phyloP scores from a whole-genome alignment of 2,888 invertebrate species.

The Andrena trimmerana region DNA sequence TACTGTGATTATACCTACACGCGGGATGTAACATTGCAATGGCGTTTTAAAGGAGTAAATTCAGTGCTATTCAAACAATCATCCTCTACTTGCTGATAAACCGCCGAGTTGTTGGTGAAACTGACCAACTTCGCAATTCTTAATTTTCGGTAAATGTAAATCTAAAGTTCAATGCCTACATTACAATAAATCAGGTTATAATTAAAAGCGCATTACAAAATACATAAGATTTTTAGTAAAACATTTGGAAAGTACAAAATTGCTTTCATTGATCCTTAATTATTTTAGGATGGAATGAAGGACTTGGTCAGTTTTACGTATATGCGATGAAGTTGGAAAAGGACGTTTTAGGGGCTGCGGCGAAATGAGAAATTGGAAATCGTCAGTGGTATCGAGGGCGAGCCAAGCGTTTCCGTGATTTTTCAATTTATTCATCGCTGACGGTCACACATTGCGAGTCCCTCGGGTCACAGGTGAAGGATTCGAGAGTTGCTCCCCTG shows the following conservation, averaged over 20 bases:
- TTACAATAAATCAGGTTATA: too few species aligned
- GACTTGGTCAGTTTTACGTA: too few species aligned
- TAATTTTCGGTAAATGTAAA: too few species aligned
- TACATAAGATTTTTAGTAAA: too few species aligned
- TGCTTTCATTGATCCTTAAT: too few species aligned
- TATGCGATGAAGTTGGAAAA: background rate
- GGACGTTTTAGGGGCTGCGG: background rate
- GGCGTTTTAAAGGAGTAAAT: slow-evolving; percentile 28
- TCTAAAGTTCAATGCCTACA: too few species aligned
- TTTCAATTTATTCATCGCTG: slow-evolving; percentile 66
- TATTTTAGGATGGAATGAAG: too few species aligned
- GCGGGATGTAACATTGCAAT: slow-evolving; percentile 35
- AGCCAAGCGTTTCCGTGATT: slow-evolving; percentile 37
- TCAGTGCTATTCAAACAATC: slow-evolving; percentile 32
- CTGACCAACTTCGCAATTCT: too few species aligned
- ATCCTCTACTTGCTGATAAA: background rate
- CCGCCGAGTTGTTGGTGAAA: too few species aligned
- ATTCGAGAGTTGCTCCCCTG: slow-evolving; percentile 72
- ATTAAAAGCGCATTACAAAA: too few species aligned
- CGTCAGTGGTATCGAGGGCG: background rate
- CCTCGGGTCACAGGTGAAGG: slow-evolving; percentile 81
- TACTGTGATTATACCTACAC: slow-evolving; percentile 31
- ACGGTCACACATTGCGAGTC: slow-evolving; percentile 70
- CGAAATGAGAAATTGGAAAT: background rate
- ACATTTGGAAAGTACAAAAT: too few species aligned